phyloP scores from a whole-genome alignment of 2,888 invertebrate genomes.

The Philhelius pedissequus region DNA sequence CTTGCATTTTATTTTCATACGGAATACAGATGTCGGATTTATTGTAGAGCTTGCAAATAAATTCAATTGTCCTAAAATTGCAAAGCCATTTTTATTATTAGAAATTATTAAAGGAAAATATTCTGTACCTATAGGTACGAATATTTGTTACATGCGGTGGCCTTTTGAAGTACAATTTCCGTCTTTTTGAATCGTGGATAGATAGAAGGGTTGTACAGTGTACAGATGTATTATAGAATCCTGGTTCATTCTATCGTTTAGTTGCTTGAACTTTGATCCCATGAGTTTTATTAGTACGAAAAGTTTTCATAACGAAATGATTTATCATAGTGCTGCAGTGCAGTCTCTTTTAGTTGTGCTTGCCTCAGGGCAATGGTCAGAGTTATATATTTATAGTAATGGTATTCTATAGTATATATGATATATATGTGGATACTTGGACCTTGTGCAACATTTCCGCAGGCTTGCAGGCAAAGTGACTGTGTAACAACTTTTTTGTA shows the following conservation, averaged over 20 bases:
- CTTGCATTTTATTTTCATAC: not conserved
- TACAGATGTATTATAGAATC: conserved; percentile 30
- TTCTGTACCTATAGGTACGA: not conserved
- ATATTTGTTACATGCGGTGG: conserved; percentile 5
- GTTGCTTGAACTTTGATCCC: conserved; percentile 68
- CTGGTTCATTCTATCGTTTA: conserved; percentile 57
- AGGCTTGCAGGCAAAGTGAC: conserved; percentile 43
- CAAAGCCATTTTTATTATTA: conserved; percentile 20
- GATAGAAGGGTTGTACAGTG: not conserved
- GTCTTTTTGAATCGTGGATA: not conserved
- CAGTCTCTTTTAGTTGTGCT: conserved; percentile 53
- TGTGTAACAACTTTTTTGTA: conserved; percentile 37
- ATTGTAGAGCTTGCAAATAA: conserved; percentile 7
- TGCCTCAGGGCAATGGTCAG: conserved; percentile 64
- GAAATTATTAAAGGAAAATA: conserved; percentile 15
- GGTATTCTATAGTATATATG: not conserved
- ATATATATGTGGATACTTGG: conserved; percentile 38
- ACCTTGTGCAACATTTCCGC: conserved; percentile 58
- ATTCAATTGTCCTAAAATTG: conserved; percentile 15
- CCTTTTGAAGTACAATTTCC: not conserved
- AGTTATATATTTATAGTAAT: conserved; percentile 41
- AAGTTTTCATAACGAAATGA: conserved; percentile 68
- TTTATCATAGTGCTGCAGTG: conserved; percentile 66
- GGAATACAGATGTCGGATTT: not conserved
- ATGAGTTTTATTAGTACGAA: conserved; percentile 67